Percentiles rank a stretch among this genome's conserved stretches.
These are phyloP conservation scores for Musca domestica DNA, from an alignment of 1,140 invertebrate species.

Conservation along the genomic window DNA sequence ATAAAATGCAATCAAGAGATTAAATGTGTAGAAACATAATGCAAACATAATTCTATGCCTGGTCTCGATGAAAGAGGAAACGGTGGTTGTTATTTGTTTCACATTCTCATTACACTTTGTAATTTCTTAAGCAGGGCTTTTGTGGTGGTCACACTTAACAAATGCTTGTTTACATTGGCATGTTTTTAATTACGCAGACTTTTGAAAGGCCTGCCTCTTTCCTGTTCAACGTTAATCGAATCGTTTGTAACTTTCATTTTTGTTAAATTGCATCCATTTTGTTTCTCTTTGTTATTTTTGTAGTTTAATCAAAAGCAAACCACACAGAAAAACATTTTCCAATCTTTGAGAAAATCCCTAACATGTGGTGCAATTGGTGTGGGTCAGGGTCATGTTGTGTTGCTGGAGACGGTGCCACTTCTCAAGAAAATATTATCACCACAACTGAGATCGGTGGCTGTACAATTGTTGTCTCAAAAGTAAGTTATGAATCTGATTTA, in stretches of 20 bases:
- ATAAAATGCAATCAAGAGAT: slow-evolving; percentile 22
- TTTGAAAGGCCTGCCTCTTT: background rate
- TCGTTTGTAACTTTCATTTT: background rate
- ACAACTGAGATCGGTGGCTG: slow-evolving; percentile 70
- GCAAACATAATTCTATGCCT: background rate
- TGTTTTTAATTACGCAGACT: too few relatives aligned
- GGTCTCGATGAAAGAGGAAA: background rate
- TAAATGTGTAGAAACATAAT: slow-evolving; percentile 18
- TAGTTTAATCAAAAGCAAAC: slow-evolving; percentile 61
- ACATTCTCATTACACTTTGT: slow-evolving; percentile 13
- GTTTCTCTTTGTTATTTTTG: slow-evolving; percentile 3
- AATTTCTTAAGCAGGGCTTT: slow-evolving; percentile 9
- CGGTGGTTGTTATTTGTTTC: background rate
- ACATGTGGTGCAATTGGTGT: slow-evolving; percentile 61
- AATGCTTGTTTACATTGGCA: background rate
- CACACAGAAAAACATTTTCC: slow-evolving; percentile 61
- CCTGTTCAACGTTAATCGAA: background rate
- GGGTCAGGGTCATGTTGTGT: slow-evolving; percentile 58
- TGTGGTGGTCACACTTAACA: background rate
- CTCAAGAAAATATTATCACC: slow-evolving; percentile 76
- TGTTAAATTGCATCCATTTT: slow-evolving; percentile 2
- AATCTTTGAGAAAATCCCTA: slow-evolving; percentile 64
- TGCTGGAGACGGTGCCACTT: slow-evolving; percentile 73
- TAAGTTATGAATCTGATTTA: slow-evolving; percentile 27
- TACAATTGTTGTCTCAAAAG: slow-evolving; percentile 50